Conservation (phyloP, 1,140 invertebrate genomes). For the Drosophila lini region DNA sequence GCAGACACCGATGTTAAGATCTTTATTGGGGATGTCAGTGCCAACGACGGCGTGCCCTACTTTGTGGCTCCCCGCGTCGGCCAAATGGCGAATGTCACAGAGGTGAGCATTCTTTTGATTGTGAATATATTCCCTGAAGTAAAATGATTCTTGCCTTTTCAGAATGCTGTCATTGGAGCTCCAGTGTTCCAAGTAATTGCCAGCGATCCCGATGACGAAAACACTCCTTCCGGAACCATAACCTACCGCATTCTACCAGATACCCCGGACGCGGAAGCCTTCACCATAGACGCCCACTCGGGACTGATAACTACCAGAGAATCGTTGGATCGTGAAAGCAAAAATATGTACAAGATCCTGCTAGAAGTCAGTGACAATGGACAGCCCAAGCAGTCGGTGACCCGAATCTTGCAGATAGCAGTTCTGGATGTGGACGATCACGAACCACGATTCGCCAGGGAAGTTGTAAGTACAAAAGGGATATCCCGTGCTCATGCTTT, state of each 20-base stretch:
- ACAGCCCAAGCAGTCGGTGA: slow-evolving; percentile 90
- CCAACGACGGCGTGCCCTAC: slow-evolving; percentile 92
- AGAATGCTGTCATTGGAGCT: slow-evolving; percentile 90
- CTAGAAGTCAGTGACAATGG: slow-evolving; percentile 91
- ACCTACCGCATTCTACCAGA: slow-evolving; percentile 90
- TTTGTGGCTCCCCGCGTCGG: slow-evolving; percentile 90
- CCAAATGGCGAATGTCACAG: slow-evolving; percentile 89
- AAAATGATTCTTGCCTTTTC: background rate
- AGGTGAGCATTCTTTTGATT: slow-evolving; percentile 84
- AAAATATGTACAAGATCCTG: slow-evolving; percentile 90
- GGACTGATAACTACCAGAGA: slow-evolving; percentile 90
- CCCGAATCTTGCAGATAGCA: slow-evolving; percentile 88
- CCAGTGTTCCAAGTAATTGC: slow-evolving; percentile 91
- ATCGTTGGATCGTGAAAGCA: slow-evolving; percentile 89
- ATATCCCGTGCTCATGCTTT: background rate
- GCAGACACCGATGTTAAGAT: slow-evolving; percentile 88
- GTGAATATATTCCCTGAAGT: background rate
- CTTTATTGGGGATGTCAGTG: slow-evolving; percentile 92
- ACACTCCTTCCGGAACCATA: slow-evolving; percentile 89
- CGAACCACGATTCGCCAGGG: slow-evolving; percentile 89
- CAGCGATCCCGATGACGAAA: slow-evolving; percentile 91
- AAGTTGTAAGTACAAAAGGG: slow-evolving; percentile 85
- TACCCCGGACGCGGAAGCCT: slow-evolving; percentile 88
- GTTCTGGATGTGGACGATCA: slow-evolving; percentile 93
- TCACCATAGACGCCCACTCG: slow-evolving; percentile 88